Base-by-base conservation (phyloP, 2,888 invertebrate species). In the Eristalis intricaria region DNA sequence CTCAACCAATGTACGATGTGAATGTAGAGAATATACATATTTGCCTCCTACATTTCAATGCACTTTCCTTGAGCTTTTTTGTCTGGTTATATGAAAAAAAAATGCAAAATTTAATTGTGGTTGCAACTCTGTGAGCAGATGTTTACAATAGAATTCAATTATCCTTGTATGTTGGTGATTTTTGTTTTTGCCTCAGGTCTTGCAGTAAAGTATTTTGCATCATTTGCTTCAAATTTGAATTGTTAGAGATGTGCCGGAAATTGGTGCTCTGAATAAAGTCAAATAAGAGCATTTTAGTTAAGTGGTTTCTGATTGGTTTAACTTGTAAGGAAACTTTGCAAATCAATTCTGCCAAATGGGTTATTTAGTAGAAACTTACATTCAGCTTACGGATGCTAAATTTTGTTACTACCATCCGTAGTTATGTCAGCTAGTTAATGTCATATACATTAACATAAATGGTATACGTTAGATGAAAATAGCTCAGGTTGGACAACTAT, bases 131-230 rank as follows among this genome's bases (percentile, higher is more conserved):
- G 63, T 71, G 80, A 80, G 76, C 68, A 76, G 63, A 81, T 81
- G 76, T 73, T 76, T 69, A 81, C 68, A 85, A 81, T 73, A 56
- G 77, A 85, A 73, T 73, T 81, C 81, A 85, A 85, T 84, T 84
- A 84, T 65, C 61, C 61, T 58, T 61, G 29, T 75, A 15, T 13
- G 23, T 13, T 60, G 68, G 65, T 40, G 29, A 26, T 35, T 58
- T 68, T 23, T 75, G 60, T 43, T 61, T 29, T 23, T 60, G 64
- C 38, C 15, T 63, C 66, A 22, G 32, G 29, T 64, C 13, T 22
- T 19, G 3, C 26, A 26, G 15, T 43, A 35, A 70, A 38, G 38
- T 69, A 69, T 77, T 50, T n/a, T 15, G 15, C 43, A 43, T 43
- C n/a, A 5, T 43, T 83, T 74, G 79, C 61, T 75, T 65, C 40